Conservation (phyloP, 2,113 vertebrate species). For the Seriola dumerili region DNA sequence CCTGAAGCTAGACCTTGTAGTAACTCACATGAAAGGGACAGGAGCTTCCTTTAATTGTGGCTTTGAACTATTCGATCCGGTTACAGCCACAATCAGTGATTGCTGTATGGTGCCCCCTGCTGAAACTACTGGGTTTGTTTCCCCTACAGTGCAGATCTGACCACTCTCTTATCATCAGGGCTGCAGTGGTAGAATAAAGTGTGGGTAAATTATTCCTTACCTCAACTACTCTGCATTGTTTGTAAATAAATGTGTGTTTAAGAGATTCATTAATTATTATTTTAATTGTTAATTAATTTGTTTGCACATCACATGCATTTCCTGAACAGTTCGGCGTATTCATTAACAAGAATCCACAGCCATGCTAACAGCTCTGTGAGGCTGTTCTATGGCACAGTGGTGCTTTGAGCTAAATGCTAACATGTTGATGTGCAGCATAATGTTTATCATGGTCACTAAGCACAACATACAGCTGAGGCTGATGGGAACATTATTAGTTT, state of each 20-base stretch:
- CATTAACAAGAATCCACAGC: no score
- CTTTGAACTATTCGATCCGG: neutral
- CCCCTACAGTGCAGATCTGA: neutral
- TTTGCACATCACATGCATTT: no score
- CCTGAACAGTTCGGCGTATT: no score
- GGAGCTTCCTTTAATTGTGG: neutral
- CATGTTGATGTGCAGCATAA: neutral
- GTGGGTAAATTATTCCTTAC: neutral
- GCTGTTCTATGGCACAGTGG: neutral
- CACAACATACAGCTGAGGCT: no score
- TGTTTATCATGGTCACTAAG: neutral
- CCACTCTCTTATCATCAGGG: neutral
- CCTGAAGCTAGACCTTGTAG: neutral
- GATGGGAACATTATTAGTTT: no score
- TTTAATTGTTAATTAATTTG: no score
- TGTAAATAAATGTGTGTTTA: neutral
- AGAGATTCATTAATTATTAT: no score
- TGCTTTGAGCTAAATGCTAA: neutral
- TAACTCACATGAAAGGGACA: slow-evolving; percentile 11
- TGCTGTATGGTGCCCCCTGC: slow-evolving; percentile 27
- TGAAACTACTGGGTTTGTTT: slow-evolving; percentile 2
- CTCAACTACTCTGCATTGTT: neutral
- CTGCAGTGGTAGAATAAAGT: neutral
- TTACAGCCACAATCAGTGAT: neutral
- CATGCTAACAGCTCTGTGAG: no score